Conservation (phyloP, 2,797 vertebrate genomes). For the Tangara arthus region DNA sequence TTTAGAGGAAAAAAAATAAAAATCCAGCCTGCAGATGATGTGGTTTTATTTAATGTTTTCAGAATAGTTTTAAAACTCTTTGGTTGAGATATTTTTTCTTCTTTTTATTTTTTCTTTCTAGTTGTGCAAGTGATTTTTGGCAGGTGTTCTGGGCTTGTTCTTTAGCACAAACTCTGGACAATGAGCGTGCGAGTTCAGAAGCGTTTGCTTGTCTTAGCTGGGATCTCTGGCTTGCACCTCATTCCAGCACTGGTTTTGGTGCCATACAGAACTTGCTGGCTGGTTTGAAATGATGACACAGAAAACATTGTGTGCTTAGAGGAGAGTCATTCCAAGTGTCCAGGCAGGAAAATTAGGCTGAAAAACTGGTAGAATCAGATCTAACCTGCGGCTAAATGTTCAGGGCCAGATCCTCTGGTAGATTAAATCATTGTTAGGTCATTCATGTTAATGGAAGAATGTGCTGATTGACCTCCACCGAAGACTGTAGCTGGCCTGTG, state of each 20-base stretch:
- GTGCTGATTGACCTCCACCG: conserved; percentile 13
- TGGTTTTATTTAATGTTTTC: not conserved
- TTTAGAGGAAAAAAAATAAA: not conserved
- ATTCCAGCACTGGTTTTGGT: conserved; percentile 1
- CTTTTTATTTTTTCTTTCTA: not conserved
- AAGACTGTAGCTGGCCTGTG: conserved; percentile 15
- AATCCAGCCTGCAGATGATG: not conserved
- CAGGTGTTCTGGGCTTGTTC: not conserved
- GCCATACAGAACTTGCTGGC: conserved; percentile 36
- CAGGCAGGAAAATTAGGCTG: not conserved
- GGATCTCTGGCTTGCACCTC: conserved; percentile 49
- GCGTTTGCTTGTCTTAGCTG: conserved; percentile 45
- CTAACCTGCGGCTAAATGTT: not conserved
- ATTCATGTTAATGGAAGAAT: conserved; percentile 26
- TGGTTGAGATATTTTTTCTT: not conserved
- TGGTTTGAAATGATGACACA: conserved; percentile 14
- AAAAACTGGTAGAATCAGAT: conserved; percentile 19
- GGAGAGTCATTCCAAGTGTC: not conserved
- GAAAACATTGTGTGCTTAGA: conserved; percentile 2
- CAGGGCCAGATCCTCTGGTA: not conserved
- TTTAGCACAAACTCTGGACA: conserved; percentile 9
- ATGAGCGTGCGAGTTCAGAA: conserved; percentile 2
- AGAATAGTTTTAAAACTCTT: not conserved
- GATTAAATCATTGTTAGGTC: conserved; percentile 41
- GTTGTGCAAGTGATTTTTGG: conserved; percentile 19